These are phyloP conservation scores for Poeciliopsis turrubarensis DNA, from an alignment of 2,113 vertebrate species.

Conservation along the genomic window DNA sequence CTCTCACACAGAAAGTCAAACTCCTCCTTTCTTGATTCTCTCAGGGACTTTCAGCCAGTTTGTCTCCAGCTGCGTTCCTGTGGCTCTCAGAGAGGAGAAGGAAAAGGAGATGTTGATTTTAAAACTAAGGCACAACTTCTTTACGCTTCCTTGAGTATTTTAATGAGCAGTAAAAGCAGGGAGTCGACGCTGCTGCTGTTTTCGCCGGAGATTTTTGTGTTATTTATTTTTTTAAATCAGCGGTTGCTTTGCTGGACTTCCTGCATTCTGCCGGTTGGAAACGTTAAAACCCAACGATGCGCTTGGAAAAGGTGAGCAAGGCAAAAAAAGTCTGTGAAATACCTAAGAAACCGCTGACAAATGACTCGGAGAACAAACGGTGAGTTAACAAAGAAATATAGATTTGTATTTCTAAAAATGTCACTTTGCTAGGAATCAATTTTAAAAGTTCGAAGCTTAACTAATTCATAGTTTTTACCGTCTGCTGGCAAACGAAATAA, in stretches of 20 bases:
- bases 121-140: background rate
- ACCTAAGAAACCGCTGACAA: background rate
- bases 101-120: background rate
- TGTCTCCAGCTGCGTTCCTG: constrained; percentile 10
- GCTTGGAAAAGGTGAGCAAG: constrained; percentile 29
- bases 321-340: background rate
- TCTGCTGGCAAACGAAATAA: background rate
- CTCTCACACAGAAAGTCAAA: constrained; percentile 21
- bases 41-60: background rate
- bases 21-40: constrained; percentile 20
- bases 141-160: background rate
- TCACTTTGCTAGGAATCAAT: background rate
- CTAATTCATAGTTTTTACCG: background rate
- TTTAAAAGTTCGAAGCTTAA: background rate
- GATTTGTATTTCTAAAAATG: background rate
- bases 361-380: background rate
- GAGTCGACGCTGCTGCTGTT: background rate
- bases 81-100: background rate
- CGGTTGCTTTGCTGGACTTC: background rate
- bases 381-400: background rate
- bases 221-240: no score
- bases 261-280: constrained; percentile 2
- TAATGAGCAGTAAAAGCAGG: background rate
- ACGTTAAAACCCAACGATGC: constrained; percentile 9
- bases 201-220: background rate